Evolutionary conservation across 2,888 invertebrate species (phyloP), one percentile per base, ranked within the genome.

Genomic region (Micropterix aruncella): DNA sequence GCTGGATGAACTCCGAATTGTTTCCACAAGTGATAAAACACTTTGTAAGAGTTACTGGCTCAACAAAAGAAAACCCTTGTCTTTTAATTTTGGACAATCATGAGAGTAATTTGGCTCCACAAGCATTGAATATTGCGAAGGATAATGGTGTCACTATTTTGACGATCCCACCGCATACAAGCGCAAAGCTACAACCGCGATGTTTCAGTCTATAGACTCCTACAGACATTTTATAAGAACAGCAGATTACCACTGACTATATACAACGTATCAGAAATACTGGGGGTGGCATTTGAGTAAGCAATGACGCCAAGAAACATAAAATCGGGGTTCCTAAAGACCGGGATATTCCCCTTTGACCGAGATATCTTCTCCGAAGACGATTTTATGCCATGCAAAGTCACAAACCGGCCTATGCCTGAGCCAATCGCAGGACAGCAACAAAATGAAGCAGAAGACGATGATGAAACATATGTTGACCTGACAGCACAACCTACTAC

Each of bases 131-230:
- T 51, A 50, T 46, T 51, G 56, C 50, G 50, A 56, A 56, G 51
- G 53, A 54, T 18, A 53, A 56, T 51, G 57, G 60, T 14, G 55
- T 63, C 37, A 50, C 56, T 40, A 48, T 60, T 46, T 51, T 62
- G 40, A 56, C 59, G 3, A 54, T 60, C 44, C 59, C 58, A 27
- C 60, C 58, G 9, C 60, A 63, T 51, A 57, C 57, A 46, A 55
- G 55, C 36, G 58, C 58, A 47, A 57, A 57, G 47, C 49, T 60
- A 43, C 61, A 62, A 52, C 60, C 59, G 27, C 50, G 58, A 62
- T 51, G 50, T 56, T 18, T 51, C 54, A 40, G 55, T 60, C 3
- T 60, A 54, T 52, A 54, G 57, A 9, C 59, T 59, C 18, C 54
- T 61, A 38, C 60, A 62, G 45, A 50, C 49, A 17, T 51, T 46